Evolutionary conservation across 2,888 invertebrate genomes (phyloP).

Genomic region (Eulithis prunata): DNA sequence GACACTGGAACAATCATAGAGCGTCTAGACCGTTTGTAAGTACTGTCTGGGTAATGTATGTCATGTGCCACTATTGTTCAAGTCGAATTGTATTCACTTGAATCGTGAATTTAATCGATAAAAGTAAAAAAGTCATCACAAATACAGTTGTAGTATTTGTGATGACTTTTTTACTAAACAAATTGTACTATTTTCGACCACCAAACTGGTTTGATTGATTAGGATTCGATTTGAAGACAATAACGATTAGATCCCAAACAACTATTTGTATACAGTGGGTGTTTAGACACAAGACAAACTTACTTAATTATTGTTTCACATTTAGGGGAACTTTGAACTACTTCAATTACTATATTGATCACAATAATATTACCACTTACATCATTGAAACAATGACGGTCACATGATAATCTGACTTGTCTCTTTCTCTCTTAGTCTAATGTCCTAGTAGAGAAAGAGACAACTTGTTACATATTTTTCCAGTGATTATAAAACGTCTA

Average conservation of each 20-base stretch:
- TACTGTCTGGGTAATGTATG: conserved; percentile 10
- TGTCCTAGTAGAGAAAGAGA: too few species aligned
- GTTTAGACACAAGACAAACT: conserved; percentile 31
- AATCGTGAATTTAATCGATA: background rate
- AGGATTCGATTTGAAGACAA: conserved; percentile 19
- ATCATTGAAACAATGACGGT: too few species aligned
- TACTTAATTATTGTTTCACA: conserved; percentile 37
- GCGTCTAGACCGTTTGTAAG: conserved; percentile 29
- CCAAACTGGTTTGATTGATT: conserved; percentile 12
- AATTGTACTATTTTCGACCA: background rate
- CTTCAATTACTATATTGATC: conserved; percentile 6
- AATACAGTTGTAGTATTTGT: too few species aligned
- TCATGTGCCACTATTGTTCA: conserved; percentile 15
- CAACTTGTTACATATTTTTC: too few species aligned
- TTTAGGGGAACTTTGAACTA: conserved; percentile 26
- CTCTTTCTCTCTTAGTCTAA: too few species aligned
- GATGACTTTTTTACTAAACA: too few species aligned
- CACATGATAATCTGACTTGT: too few species aligned
- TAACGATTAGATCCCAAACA: conserved; percentile 1
- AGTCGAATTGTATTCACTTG: conserved; percentile 9
- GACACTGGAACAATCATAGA: conserved; percentile 31
- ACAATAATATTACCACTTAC: too few species aligned
- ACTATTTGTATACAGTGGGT: conserved; percentile 15
- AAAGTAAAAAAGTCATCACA: background rate
- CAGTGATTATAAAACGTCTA: too few species aligned